Evolutionary conservation across 1,140 invertebrate genomes (phyloP).

Genomic region (Drosophila parabipectinata): DNA sequence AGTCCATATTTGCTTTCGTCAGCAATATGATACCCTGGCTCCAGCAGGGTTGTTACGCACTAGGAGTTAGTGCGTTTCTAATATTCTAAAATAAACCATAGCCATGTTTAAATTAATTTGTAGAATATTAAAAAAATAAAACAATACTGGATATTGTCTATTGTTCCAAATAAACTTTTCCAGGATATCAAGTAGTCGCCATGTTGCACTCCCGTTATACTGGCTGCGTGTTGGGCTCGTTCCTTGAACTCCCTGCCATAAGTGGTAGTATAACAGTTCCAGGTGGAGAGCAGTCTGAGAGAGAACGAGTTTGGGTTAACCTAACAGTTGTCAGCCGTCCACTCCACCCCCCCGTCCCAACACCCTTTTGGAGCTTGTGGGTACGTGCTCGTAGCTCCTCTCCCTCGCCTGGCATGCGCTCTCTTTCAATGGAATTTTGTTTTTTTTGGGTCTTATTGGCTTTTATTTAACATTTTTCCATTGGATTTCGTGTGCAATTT

Average conservation of each 20-base stretch:
- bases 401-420: constrained; percentile 3
- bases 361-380: constrained; percentile 5
- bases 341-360: constrained; percentile 7
- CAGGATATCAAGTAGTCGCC: neutral
- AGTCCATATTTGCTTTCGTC: constrained; percentile 43
- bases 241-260: constrained; percentile 32
- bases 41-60: no score
- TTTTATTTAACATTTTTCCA: constrained; percentile 26
- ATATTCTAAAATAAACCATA: no score
- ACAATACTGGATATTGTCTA: no score
- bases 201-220: neutral
- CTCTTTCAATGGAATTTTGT: constrained; percentile 57
- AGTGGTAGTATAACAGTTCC: constrained; percentile 46
- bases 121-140: no score
- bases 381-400: constrained; percentile 34
- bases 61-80: neutral
- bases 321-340: constrained; percentile 16
- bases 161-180: neutral
- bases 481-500: constrained; percentile 26
- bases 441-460: constrained; percentile 36
- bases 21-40: constrained; percentile 37
- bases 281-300: constrained; percentile 6
- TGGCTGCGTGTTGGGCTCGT: constrained; percentile 29
- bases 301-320: constrained; percentile 26
- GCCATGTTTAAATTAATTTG: no score